Base-by-base conservation (phyloP, 2,797 vertebrate genomes). In the Rallus crepitans region DNA sequence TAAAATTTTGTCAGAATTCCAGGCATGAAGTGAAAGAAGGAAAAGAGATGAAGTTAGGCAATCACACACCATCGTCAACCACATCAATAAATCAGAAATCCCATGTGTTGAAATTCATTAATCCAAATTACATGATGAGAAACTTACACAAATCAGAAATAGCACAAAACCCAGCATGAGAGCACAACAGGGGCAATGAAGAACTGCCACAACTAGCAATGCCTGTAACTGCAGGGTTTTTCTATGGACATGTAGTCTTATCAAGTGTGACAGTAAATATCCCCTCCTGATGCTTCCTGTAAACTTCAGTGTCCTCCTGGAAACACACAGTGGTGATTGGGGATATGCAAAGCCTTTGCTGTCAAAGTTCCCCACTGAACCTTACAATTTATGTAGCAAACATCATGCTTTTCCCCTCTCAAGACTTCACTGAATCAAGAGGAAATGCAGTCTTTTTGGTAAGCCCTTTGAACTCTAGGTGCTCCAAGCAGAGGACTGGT, bases 71-170 rank as follows among this genome's bases (percentile, higher is more conserved):
- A 78, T 52, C 89, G 91, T 61, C 89, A 91, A 84, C 80, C 92
- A 82, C 82, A 96, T 96, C 92, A 96, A 96, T 96, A 97, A 96
- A 92, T 83, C 89, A 93, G 93, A 87, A 90, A 89, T 76, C 45
- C 95, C 91, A 94, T 96, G 94, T 92, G 92, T 69, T 90, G 64
- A 90, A 87, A 93, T 90, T 87, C 75, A 87, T 70, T 45, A 95
- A 93, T 88, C 50, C 80, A 82, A 88, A 80, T 81, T 88, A 79
- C 42, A 25, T 70, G 70, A 82, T 0, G 2, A 53, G 72, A 91
- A 92, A 11, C 57, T 90, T 39, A 83, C 59, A 75, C 63, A 13
- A 33, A 86, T 53, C 76, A 72, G 63, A 87, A 93, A 87, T 68
- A 96, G 71, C 47, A 88, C 66, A 87, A 76, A 82, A 7, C 12